Evolutionary conservation across 2,113 vertebrate species (phyloP), one percentile per base, ranked within the genome.

Genomic region (Alosa alosa): DNA sequence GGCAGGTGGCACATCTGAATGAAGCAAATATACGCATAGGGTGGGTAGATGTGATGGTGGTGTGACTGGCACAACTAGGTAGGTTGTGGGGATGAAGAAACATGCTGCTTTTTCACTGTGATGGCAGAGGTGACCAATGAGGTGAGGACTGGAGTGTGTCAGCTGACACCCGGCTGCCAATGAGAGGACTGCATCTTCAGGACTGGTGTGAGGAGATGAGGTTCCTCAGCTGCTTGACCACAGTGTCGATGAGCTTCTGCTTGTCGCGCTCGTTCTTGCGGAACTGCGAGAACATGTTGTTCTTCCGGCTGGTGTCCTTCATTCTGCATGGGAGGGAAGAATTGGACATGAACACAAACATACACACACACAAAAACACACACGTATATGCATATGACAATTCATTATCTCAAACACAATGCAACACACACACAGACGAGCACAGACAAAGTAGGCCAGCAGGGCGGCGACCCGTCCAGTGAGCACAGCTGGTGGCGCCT

Each of bases 221-320:
- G 93, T 95, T 92, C 1, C 97, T 96, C 6, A 99, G 96, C 93
- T 99, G 98, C 86, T 97, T 99, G 93, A 97, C 95, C 92, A 99
- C 95, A 0, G 97, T 93, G 91, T 99, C 98, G 20, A 99, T 99
- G 88, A 99, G 92, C 87, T 96, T 99, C 96, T 99, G 98, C 84
- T 98, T 94, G 94, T 99, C 98, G n/a, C 97, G 86, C 89, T 99
- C 98, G 0, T 97, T 97, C 87, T 98, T 99, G 90, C 97, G 96
- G 91, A 99, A 99, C 88, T 98, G 97, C 45, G 97, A 96, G 44
- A 99, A 98, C 90, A 99, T 94, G 84, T 96, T 96, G 96, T 97
- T 99, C 92, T 98, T 99, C 84, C 97, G 94, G 92, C 97, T 98
- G 1, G 95, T 96, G 94, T 99, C 98, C 87, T 93, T 96, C 97